Evolutionary conservation across 2,888 invertebrate species (phyloP).

Genomic region (Lepetodrilus schrolli): DNA sequence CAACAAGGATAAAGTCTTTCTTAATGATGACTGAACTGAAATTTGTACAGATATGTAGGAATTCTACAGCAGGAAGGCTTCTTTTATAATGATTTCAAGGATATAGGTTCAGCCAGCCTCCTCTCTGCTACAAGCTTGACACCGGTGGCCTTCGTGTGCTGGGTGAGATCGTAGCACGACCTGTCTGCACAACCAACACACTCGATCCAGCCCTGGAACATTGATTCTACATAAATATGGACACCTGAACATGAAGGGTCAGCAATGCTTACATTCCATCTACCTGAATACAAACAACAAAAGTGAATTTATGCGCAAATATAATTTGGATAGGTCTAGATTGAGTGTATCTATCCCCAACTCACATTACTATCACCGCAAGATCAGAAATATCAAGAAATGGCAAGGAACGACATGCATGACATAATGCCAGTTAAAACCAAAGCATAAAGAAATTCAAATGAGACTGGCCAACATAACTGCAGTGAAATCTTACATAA

Average conservation of each 20-base stretch:
- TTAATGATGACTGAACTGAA: too few relatives aligned
- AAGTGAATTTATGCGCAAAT: too few relatives aligned
- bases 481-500: too few relatives aligned
- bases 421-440: not conserved
- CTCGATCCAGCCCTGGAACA: constrained; percentile 90
- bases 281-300: too few relatives aligned
- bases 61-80: not conserved
- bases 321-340: too few relatives aligned
- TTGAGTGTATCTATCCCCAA: not conserved
- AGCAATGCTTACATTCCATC: too few relatives aligned
- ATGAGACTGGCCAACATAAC: too few relatives aligned
- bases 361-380: too few relatives aligned
- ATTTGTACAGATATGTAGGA: not conserved
- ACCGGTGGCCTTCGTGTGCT: constrained; percentile 94
- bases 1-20: too few relatives aligned
- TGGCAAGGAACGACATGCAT: not conserved
- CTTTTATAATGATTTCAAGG: constrained; percentile 53
- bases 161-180: constrained; percentile 96
- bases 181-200: constrained; percentile 99
- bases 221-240: too few relatives aligned
- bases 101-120: constrained; percentile 85
- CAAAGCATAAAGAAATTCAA: too few relatives aligned
- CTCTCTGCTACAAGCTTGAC: constrained; percentile 94
- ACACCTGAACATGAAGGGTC: too few relatives aligned
- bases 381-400: not conserved